These are phyloP conservation scores for Pantelozetes paolii DNA, from an alignment of 2,888 invertebrate genomes.

Conservation along the genomic window DNA sequence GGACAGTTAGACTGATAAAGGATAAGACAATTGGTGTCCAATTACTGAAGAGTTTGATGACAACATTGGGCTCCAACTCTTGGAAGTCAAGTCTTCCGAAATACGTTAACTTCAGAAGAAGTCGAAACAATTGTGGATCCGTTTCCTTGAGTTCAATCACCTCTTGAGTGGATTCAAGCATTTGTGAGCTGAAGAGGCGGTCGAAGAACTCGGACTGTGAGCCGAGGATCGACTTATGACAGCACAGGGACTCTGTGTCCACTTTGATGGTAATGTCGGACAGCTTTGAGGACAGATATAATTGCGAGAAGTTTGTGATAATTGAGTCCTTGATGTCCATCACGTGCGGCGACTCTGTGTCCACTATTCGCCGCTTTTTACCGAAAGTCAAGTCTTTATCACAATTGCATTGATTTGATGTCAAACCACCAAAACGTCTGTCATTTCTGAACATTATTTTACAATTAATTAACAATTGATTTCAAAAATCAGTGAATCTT, in stretches of 20 bases:
- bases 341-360: background rate
- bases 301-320: constrained; percentile 1
- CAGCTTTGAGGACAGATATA: constrained; percentile 12
- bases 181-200: constrained; percentile 16
- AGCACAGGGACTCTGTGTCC: background rate
- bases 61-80: background rate
- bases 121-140: constrained; percentile 20
- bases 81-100: constrained; percentile 12
- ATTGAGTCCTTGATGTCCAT: constrained; percentile 14
- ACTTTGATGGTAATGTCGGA: constrained; percentile 27
- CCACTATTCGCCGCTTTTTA: background rate
- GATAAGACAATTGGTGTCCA: background rate
- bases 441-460: background rate
- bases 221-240: constrained; percentile 38
- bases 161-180: constrained; percentile 17
- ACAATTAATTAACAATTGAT: too few species aligned
- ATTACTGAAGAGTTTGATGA: constrained; percentile 16
- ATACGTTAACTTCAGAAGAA: constrained; percentile 28
- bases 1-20: background rate
- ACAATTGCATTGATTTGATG: background rate
- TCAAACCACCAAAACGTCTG: background rate
- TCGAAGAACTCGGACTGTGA: constrained; percentile 32
- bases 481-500: too few species aligned
- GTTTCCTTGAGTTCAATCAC: constrained; percentile 34
- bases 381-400: background rate